Evolutionary conservation across 2,797 vertebrate genomes (phyloP).

Genomic region (Sebastes ruberrimus): DNA sequence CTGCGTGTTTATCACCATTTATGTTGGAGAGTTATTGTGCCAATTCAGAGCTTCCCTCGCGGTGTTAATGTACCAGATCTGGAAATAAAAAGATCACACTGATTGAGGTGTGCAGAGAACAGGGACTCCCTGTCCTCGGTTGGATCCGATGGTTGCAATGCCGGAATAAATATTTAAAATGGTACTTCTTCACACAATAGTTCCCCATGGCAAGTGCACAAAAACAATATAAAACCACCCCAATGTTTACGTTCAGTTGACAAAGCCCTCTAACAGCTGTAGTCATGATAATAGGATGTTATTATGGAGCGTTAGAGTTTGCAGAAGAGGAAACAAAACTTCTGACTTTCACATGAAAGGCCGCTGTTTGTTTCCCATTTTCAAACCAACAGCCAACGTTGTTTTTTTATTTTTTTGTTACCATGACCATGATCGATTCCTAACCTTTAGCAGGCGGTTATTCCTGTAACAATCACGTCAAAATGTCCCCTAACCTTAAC

Average conservation of each 20-base stretch:
- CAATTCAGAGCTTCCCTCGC: background rate
- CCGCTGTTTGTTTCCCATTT: background rate
- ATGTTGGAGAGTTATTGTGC: background rate
- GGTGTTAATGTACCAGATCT: background rate
- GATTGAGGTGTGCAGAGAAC: background rate
- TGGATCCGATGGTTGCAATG: background rate
- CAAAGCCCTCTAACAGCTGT: background rate
- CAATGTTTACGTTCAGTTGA: background rate
- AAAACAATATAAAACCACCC: background rate
- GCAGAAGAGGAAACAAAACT: background rate
- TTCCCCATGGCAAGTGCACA: background rate
- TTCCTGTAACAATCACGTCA: background rate
- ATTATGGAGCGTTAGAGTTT: background rate
- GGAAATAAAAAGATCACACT: background rate
- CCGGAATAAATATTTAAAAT: background rate
- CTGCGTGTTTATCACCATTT: slow-evolving; percentile 10
- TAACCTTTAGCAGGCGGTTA: background rate
- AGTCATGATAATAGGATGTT: background rate
- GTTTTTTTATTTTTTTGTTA: background rate
- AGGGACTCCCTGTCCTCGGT: background rate
- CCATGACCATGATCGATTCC: background rate
- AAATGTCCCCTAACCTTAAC: background rate
- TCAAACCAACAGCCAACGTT: background rate
- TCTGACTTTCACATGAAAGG: background rate
- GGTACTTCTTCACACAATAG: too few relatives aligned